These are phyloP conservation scores for Spilogale gracilis DNA, from an alignment of 2,113 vertebrate species.

Conservation along the genomic window DNA sequence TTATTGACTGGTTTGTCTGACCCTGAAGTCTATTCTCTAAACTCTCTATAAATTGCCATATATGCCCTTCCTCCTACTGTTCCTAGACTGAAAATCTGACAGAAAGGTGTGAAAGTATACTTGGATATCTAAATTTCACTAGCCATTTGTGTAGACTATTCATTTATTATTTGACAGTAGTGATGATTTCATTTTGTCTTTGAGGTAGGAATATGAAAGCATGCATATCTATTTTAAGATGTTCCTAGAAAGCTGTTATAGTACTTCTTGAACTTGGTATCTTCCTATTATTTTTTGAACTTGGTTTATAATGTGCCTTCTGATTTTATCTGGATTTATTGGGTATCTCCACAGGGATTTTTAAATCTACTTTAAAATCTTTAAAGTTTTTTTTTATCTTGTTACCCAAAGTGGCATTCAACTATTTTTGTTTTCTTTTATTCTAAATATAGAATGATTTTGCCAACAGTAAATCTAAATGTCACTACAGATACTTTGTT, in stretches of 20 bases:
- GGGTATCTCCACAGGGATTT: neutral
- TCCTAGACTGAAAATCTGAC: neutral
- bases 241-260: neutral
- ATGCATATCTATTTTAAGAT: neutral
- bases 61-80: neutral
- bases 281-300: conserved; percentile 43
- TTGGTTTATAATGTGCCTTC: conserved; percentile 52
- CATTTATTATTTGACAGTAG: conserved; percentile 31
- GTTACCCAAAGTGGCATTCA: neutral
- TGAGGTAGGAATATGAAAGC: conserved; percentile 30
- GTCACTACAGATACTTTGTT: neutral
- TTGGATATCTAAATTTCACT: conserved; percentile 5
- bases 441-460: neutral
- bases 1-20: conserved; percentile 36
- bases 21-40: too few relatives aligned
- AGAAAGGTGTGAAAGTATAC: neutral
- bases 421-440: neutral
- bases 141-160: neutral
- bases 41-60: neutral
- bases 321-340: conserved; percentile 36
- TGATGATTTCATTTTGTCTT: conserved; percentile 60
- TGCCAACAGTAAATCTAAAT: neutral
- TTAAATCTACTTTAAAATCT: neutral
- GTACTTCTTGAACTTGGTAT: neutral
- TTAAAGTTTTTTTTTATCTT: conserved; percentile 10